Evolutionary conservation across 2,113 vertebrate genomes (phyloP).

Genomic region (Gracilinanus agilis): DNA sequence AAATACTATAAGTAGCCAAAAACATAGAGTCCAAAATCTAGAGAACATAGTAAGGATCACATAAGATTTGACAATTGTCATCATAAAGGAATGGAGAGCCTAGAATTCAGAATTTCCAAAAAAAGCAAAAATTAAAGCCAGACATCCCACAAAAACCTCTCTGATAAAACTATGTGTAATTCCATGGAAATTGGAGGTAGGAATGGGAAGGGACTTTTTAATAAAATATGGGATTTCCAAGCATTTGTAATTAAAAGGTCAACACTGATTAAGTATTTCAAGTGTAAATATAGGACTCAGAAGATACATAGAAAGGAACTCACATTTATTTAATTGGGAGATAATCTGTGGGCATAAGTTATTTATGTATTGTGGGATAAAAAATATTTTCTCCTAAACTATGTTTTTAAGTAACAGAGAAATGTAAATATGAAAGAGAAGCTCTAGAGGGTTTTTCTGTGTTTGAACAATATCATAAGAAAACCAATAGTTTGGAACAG

Average conservation of each 20-base stretch:
- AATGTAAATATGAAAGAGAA: background rate
- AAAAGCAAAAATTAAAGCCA: background rate
- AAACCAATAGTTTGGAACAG: background rate
- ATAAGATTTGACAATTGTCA: background rate
- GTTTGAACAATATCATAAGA: background rate
- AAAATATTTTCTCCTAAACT: background rate
- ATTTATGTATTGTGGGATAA: background rate
- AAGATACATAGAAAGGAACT: background rate
- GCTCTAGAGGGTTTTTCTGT: background rate
- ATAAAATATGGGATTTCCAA: background rate
- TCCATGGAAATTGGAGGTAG: background rate
- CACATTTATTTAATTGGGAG: background rate
- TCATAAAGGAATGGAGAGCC: background rate
- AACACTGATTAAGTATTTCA: background rate
- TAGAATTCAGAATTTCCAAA: background rate
- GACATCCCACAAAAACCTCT: background rate
- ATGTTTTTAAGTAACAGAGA: background rate
- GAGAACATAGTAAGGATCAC: background rate
- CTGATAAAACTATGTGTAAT: background rate
- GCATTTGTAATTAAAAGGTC: background rate
- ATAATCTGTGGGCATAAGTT: background rate
- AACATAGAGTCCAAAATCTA: background rate
- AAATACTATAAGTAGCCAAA: background rate
- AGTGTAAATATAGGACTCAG: background rate
- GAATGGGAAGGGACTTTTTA: background rate